phyloP scores from a whole-genome alignment of 2,113 vertebrate genomes.

The Elanus axillaris region DNA sequence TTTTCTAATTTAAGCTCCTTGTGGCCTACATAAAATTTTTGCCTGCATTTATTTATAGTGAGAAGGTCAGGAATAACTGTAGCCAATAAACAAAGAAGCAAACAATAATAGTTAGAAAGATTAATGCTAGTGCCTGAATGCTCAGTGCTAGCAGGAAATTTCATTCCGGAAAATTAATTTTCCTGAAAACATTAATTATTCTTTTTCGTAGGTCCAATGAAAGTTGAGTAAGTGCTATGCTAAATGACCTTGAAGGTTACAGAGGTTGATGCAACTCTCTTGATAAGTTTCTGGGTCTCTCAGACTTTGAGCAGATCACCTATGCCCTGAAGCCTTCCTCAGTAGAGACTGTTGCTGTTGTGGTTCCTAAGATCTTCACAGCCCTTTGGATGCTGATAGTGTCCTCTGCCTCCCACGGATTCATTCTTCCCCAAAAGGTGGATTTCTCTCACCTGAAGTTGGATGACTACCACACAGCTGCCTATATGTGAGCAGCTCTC shows the following conservation, averaged over 20 bases:
- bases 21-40: conserved; percentile 37
- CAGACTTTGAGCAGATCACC: not conserved
- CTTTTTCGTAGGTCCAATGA: not conserved
- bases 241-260: conserved; percentile 2
- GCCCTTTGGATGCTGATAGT: not conserved
- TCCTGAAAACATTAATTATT: conserved; percentile 30
- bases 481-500: not conserved
- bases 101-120: conserved; percentile 8
- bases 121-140: conserved; percentile 6
- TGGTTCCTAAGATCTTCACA: not conserved
- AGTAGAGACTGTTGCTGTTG: not conserved
- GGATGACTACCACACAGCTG: not conserved
- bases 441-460: not conserved
- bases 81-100: not conserved
- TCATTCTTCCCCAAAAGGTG: not conserved
- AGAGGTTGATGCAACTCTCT: not conserved
- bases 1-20: conserved; percentile 36
- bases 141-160: not conserved
- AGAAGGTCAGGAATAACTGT: conserved; percentile 8
- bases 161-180: not conserved
- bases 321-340: not conserved
- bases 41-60: not conserved
- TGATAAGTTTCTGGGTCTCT: not conserved
- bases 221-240: not conserved
- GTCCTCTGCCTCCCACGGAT: not conserved